Base-by-base conservation (phyloP, 2,113 vertebrate species). In the Corapipo altera region DNA sequence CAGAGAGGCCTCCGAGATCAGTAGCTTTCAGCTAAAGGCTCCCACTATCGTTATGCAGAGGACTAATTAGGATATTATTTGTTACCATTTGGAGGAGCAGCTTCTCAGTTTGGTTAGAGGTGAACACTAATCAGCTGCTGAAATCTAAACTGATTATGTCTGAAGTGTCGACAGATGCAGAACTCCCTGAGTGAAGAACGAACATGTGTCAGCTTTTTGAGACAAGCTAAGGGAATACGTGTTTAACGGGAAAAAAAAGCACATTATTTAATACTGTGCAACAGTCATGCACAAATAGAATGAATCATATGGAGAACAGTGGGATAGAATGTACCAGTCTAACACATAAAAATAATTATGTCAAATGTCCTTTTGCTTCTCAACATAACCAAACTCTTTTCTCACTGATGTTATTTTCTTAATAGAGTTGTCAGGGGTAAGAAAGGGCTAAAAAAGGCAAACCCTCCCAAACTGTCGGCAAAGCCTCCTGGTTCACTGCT, bases 81-180 rank as follows among this genome's bases (percentile, higher is more conserved):
- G 93, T 94, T 97, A 95, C 88, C 95, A 84, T 97, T 97, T 92
- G 94, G 92, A 95, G 93, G 81, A 95, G 88, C 90, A 95, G 90
- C 76, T 95, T 96, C 96, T 93, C 86, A 67, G 89, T 96, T 97
- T 97, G 96, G 97, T 97, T 95, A 97, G 88, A 97, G 94, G 92
- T 86, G 84, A 94, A 82, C 62, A 61, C 88, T 98, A 97, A 98
- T 98, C 98, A 98, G 90, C 96, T 97, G 97, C 69, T 96, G 97
- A 97, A 98, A 98, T 97, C 96, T 98, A 97, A 98, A 98, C 97
- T 97, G 97, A 98, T 98, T 97, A 97, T 95, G 96, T 97, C 96
- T 98, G 96, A 98, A 98, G 96, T 96, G 96, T 95, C 96, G 93
- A 97, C 97, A 98, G 96, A 98, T 96, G 97, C 92, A 96, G 88